A percentile compares a stretch with the other conserved stretches of the same genome.
phyloP scores from a whole-genome alignment of 2,113 vertebrate species.

The Esox niger region DNA sequence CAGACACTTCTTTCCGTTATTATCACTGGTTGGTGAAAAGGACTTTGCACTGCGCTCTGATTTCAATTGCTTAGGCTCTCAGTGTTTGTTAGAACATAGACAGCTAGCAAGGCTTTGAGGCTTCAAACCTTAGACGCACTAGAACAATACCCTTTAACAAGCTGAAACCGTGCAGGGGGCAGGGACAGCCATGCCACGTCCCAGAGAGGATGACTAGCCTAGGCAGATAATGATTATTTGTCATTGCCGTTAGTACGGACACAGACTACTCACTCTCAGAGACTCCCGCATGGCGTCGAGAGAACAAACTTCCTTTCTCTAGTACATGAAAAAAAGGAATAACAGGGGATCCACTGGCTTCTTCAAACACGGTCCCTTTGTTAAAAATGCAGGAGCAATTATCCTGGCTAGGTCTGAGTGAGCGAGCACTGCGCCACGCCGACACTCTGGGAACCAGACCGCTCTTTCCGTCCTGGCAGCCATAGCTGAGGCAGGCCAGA shows the following conservation, averaged over 20 bases:
- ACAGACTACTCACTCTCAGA: neutral
- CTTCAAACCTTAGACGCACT: conserved; percentile 24
- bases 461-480: conserved; percentile 34
- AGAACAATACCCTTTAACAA: conserved; percentile 17
- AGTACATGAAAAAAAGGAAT: conserved; percentile 48
- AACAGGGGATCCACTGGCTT: conserved; percentile 12
- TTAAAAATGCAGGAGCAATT: conserved; percentile 73
- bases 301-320: conserved; percentile 38
- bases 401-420: conserved; percentile 54
- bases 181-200: neutral
- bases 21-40: neutral
- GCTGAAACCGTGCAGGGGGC: conserved; percentile 18
- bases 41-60: neutral
- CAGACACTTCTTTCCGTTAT: conserved; percentile 3
- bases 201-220: neutral
- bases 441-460: conserved; percentile 50
- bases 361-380: conserved; percentile 32
- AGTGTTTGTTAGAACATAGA: conserved; percentile 21
- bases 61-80: conserved; percentile 18
- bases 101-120: conserved; percentile 17
- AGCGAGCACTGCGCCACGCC: conserved; percentile 39
- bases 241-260: neutral
- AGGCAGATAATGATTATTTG: neutral
- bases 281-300: conserved; percentile 25
- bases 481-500: conserved; percentile 32